Evolutionary conservation across 2,113 vertebrate genomes (phyloP).

Genomic region (Zosterops japonicus): DNA sequence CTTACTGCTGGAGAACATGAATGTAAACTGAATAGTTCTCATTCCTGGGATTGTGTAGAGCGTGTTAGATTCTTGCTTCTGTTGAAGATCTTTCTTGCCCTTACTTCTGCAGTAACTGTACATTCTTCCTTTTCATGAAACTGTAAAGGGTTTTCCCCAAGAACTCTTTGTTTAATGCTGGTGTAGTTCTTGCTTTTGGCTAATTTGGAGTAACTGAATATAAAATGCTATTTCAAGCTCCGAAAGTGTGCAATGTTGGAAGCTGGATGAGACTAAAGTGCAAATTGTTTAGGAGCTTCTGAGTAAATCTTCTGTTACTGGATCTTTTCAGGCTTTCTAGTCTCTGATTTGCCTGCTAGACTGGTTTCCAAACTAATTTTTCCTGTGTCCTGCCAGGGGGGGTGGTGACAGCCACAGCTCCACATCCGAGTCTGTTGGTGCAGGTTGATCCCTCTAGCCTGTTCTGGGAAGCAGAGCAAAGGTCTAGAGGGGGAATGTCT

Average conservation of each 20-base stretch:
- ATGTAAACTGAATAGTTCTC: constrained; percentile 4
- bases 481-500: not conserved
- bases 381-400: not conserved
- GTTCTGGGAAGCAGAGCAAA: not conserved
- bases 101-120: not conserved
- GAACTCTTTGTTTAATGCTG: not conserved
- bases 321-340: not conserved
- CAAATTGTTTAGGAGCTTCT: not conserved
- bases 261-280: not conserved
- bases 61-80: not conserved
- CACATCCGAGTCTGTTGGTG: too few relatives aligned
- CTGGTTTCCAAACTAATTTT: not conserved
- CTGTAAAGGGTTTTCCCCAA: not conserved
- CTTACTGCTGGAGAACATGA: not conserved
- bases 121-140: not conserved
- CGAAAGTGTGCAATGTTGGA: not conserved
- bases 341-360: not conserved
- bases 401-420: not conserved
- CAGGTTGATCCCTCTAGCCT: not conserved
- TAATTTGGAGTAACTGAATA: not conserved
- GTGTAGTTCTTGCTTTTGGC: not conserved
- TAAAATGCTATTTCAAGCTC: not conserved
- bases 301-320: not conserved
- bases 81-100: not conserved
- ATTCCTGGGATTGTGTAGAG: not conserved